These are phyloP conservation scores for Yoshiicerus persimilis DNA, from an alignment of 1,140 invertebrate genomes.

Conservation along the genomic window DNA sequence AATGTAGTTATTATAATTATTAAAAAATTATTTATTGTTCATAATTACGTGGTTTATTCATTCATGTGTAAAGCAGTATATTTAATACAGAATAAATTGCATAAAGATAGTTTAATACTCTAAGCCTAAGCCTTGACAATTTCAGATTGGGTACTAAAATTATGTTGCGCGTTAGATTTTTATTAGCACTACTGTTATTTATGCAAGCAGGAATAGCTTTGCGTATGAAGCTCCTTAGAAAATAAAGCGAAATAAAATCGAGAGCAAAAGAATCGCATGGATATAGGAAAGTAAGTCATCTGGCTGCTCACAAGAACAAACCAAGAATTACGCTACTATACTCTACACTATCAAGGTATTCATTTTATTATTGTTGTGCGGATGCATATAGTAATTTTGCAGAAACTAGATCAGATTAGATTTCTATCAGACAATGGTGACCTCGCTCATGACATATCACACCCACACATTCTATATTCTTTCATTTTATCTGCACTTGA, in stretches of 20 bases:
- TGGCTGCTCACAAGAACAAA: background rate
- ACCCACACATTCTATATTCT: background rate
- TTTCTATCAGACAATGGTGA: background rate
- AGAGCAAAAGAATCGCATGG: background rate
- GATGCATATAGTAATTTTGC: background rate
- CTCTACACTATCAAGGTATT: background rate
- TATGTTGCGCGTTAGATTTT: no score
- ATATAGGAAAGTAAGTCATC: background rate
- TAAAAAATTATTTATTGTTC: no score
- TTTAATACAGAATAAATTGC: no score
- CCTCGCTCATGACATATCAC: background rate
- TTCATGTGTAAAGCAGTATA: no score
- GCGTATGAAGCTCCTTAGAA: no score
- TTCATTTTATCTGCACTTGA: background rate
- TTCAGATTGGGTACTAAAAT: no score
- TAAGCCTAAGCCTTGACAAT: no score
- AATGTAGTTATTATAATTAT: no score
- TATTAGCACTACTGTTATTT: no score
- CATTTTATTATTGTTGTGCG: background rate
- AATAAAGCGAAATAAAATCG: constrained; percentile 33
- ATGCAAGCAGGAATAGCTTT: no score
- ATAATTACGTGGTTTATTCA: no score
- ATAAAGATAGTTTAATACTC: no score
- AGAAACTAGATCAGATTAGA: background rate
- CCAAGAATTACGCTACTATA: background rate